phyloP scores from a whole-genome alignment of 2,797 vertebrate genomes.

The Spinus pinus region DNA sequence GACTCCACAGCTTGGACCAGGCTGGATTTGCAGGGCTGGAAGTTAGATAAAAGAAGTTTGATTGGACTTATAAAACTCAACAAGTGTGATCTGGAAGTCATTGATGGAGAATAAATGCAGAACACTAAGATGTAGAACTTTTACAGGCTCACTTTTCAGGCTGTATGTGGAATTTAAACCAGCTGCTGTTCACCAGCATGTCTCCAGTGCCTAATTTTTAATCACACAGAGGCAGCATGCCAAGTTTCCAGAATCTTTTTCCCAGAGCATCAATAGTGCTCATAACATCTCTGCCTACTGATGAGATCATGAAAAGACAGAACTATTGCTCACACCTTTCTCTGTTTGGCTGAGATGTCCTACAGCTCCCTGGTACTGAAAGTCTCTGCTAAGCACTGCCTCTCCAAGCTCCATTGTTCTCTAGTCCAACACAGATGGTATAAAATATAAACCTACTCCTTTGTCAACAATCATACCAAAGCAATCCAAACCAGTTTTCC shows the following conservation, averaged over 20 bases:
- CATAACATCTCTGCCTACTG: slow-evolving; percentile 22
- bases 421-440: neutral
- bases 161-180: slow-evolving; percentile 15
- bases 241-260: slow-evolving; percentile 49
- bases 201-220: slow-evolving; percentile 47
- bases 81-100: slow-evolving; percentile 59
- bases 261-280: slow-evolving; percentile 16
- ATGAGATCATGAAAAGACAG: slow-evolving; percentile 3
- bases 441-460: neutral
- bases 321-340: neutral
- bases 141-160: slow-evolving; percentile 39
- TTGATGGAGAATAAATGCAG: slow-evolving; percentile 45
- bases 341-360: neutral
- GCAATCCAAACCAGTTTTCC: neutral
- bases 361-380: neutral
- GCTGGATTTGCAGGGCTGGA: neutral
- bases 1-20: neutral
- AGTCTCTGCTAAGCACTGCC: neutral
- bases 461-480: neutral
- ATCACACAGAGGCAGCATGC: neutral
- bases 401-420: neutral
- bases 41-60: slow-evolving; percentile 24
- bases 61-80: slow-evolving; percentile 43
- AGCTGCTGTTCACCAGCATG: slow-evolving; percentile 22
- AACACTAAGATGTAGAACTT: slow-evolving; percentile 10